Conservation (phyloP, 2,797 vertebrate genomes). For the Gallinago solitaria region DNA sequence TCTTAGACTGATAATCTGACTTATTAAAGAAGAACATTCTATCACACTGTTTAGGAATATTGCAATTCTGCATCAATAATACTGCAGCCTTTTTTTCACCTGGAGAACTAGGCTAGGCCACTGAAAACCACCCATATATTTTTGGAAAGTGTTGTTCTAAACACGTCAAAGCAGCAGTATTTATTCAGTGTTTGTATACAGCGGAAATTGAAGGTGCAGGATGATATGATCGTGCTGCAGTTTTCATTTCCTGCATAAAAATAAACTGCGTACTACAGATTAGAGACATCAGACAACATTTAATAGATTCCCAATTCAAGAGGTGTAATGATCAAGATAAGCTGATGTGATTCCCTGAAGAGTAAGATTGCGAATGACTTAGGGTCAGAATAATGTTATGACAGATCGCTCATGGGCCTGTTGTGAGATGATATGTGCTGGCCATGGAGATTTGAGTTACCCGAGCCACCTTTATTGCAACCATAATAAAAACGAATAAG, state of each 20-base stretch:
- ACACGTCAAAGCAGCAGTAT: neutral
- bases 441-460: neutral
- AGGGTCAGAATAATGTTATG: neutral
- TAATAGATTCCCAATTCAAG: neutral
- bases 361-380: neutral
- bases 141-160: constrained; percentile 1
- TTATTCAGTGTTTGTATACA: neutral
- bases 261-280: neutral
- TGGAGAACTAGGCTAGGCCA: neutral
- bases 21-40: neutral
- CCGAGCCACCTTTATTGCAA: neutral
- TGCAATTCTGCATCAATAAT: neutral
- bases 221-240: neutral
- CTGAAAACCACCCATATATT: neutral
- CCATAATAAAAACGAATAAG: neutral
- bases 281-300: neutral
- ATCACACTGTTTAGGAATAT: neutral
- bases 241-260: constrained; percentile 23
- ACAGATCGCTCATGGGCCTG: fast-evolving
- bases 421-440: neutral
- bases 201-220: neutral
- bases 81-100: neutral
- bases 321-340: neutral
- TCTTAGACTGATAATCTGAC: neutral
- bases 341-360: neutral